Evolutionary conservation across 2,888 invertebrate genomes (phyloP), one percentile per base, ranked within the genome.

Genomic region (Chrysolina oricalcia): DNA sequence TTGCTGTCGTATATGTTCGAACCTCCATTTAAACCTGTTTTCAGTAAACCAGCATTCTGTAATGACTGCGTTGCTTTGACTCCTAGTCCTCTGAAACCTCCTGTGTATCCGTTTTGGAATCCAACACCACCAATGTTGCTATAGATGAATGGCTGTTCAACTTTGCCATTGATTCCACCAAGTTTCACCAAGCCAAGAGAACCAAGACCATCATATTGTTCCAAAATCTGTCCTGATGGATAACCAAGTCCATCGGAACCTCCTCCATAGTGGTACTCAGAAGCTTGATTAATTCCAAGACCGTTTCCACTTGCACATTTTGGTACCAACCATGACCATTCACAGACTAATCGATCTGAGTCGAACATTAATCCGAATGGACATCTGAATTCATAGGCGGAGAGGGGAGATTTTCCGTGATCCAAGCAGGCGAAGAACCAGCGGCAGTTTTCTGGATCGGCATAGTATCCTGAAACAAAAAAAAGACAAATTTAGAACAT

Each of bases 391-490:
- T 95, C 95, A 88, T 94, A 95, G 0, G 95, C 94, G 0, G 92
- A 91, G 77, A 92, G 86, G 0, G 91, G 89, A 0, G 91, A 89
- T 83, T 90, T 91, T 82, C 93, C 93, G 85, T 94, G 93, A 87
- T 94, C 94, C 73, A 94, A 89, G 84, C 95, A 95, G 27, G 95
- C 95, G 88, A 94, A 95, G 91, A 95, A 95, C 94, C 94, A 95
- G 73, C 95, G 92, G 81, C 95, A 95, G 88, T 95, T 95, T 86
- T 94, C 93, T 0, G 94, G 94, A 87, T 95, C 95, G 0, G 93
- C 94, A 85, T 93, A 95, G 86, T 94, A 95, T 75, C 95, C 95
- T 92, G 82, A 9, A 83, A 83, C 21, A 74, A 56, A 53, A 19
- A 8, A 74, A 56, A 53, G 13, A 8, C 4, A 17, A 19, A 13